Evolutionary conservation across 2,888 invertebrate species (phyloP).

Genomic region (Sphaerophoria rueppellii): DNA sequence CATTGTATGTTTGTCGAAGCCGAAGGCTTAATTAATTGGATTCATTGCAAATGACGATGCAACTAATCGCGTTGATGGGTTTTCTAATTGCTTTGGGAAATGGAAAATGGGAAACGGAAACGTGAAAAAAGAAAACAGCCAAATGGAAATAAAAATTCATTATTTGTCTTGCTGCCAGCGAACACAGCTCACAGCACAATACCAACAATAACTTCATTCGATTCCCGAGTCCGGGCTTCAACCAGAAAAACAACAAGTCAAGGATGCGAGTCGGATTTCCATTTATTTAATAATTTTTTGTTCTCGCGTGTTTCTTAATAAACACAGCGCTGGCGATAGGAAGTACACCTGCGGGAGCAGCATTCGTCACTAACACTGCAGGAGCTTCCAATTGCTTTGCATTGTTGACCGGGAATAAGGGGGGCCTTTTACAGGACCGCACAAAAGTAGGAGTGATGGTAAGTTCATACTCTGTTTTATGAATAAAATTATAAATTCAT

Average conservation of each 20-base stretch:
- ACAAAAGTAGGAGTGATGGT: background rate
- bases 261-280: conserved; percentile 23
- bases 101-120: background rate
- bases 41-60: conserved; percentile 59
- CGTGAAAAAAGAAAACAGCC: background rate
- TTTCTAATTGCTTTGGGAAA: conserved; percentile 68
- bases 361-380: conserved; percentile 52
- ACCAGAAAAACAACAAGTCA: background rate
- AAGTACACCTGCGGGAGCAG: conserved; percentile 48
- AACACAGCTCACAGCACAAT: background rate
- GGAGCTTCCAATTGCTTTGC: conserved; percentile 30
- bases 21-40: conserved; percentile 64
- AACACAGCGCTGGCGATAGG: conserved; percentile 48
- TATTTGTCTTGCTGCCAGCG: conserved; percentile 14
- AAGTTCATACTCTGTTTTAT: conserved; percentile 24
- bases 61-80: conserved; percentile 67
- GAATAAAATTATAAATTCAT: conserved; percentile 60
- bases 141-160: conserved; percentile 42
- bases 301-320: conserved; percentile 47
- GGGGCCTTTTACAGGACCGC: background rate
- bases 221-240: too few relatives aligned
- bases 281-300: conserved; percentile 42
- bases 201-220: too few relatives aligned
- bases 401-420: conserved; percentile 38
- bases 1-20: background rate